Evolutionary conservation across 1,140 invertebrate species (phyloP), one percentile per base, ranked within the genome.

Genomic region (Hycleus cichorii): DNA sequence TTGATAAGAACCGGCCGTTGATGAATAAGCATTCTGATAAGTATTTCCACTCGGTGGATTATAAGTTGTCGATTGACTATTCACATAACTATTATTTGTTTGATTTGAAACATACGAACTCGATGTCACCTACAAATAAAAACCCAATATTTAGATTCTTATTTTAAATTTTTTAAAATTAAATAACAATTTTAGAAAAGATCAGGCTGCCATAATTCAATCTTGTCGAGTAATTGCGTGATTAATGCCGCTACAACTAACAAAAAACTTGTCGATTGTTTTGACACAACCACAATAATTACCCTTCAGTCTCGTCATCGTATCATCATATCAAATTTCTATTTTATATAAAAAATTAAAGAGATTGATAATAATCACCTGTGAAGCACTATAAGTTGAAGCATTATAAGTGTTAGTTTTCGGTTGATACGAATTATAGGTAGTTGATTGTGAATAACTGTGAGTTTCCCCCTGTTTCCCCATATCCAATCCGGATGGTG

Each of bases 1-100:
- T 46, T 71, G 69, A 51, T 71, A 71, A 12, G 64, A 64, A 10
- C 57, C 53, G 11, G 63, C 56, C 32, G 32, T 32, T 32, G 32
- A 32, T n/a, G 66, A 63, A 58, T 72, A 71, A 44, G 69, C 64
- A 49, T 69, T 71, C 27, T 65, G 71, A 57, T 72, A 72, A 32
- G 32, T 32, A 32, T 32, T 32, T 4, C 32, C 32, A 32, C 32
- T 32, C 8, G 62, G 60, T 7, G 63, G 45, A 52, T 60, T 69
- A 32, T 67, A 67, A 7, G 58, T 45, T 2, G 60, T 55, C 7
- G 62, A 50, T 46, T 71, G 67, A 59, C 61, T 71, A 55, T 63
- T 73, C 10, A 62, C 64, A 57, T 72, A 72, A 59, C 58, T 69
- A 53, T 62, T 72, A 39, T 47, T 67, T 7, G 59, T 57, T 52